These are phyloP conservation scores for Tetanocera ferruginea DNA, from an alignment of 2,888 invertebrate genomes.

Conservation along the genomic window DNA sequence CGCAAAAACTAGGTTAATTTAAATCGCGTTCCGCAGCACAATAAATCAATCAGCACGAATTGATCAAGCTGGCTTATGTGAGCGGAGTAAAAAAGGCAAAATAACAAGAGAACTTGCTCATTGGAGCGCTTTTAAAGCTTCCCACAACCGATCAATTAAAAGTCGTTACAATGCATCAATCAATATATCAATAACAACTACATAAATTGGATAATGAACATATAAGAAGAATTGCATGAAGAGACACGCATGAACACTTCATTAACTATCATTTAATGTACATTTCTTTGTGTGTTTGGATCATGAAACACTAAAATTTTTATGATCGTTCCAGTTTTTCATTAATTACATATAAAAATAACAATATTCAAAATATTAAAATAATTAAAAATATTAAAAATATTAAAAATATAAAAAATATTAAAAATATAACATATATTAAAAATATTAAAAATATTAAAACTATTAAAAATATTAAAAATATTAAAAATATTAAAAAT, in stretches of 20 bases:
- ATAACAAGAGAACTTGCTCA: background rate
- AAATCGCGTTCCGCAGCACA: background rate
- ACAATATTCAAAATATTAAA: no score
- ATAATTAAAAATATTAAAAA: no score
- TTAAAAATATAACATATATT: no score
- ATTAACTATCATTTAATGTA: no score
- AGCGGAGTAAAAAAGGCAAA: slow-evolving; percentile 1
- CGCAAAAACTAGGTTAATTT: slow-evolving; percentile 10
- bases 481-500: no score
- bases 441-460: no score
- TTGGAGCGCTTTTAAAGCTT: slow-evolving; percentile 32
- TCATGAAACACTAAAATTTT: no score
- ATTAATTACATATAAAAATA: no score
- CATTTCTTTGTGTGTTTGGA: no score
- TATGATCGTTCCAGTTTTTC: no score
- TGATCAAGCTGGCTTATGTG: background rate
- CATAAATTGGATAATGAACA: slow-evolving; percentile 52
- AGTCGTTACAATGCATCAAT: background rate
- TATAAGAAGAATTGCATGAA: slow-evolving; percentile 49
- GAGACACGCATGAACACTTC: background rate
- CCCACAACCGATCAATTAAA: slow-evolving; percentile 41
- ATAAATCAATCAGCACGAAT: slow-evolving; percentile 6
- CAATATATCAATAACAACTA: slow-evolving; percentile 23
- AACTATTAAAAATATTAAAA: no score
- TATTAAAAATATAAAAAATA: no score